Percentiles rank a stretch among this genome's conserved stretches.
phyloP scores from a whole-genome alignment of 2,113 vertebrate genomes.

The Clarias macrocephalus region DNA sequence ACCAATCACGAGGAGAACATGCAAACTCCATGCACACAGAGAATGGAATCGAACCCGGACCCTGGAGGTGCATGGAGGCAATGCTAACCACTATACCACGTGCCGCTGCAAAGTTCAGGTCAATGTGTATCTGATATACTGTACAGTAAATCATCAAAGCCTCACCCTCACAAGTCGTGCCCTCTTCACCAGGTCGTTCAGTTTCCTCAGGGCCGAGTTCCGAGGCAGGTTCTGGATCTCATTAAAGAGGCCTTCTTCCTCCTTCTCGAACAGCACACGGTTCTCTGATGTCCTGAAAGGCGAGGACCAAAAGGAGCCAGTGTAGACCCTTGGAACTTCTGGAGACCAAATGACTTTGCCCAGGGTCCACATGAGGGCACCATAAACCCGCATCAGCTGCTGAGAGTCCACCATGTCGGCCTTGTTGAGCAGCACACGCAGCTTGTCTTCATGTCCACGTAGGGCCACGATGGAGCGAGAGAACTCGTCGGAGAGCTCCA shows the following conservation, averaged over 20 bases:
- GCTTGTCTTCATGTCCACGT: constrained; percentile 90
- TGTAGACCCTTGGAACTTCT: constrained; percentile 90
- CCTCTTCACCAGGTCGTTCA: constrained; percentile 90
- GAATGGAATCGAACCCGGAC: no score
- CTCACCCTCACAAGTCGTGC: constrained; percentile 86
- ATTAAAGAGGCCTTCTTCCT: constrained; percentile 87
- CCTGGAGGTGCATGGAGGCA: no score
- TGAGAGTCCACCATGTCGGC: constrained; percentile 92
- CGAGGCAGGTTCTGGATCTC: constrained; percentile 92
- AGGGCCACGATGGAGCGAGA: constrained; percentile 86
- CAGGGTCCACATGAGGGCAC: constrained; percentile 92
- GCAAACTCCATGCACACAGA: no score
- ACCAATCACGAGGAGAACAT: no score
- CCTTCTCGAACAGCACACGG: constrained; percentile 85
- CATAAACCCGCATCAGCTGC: constrained; percentile 93
- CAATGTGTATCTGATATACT: background rate
- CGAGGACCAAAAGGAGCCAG: constrained; percentile 92
- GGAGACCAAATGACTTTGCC: constrained; percentile 90
- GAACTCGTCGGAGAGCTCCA: constrained; percentile 94
- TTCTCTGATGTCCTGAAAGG: constrained; percentile 84
- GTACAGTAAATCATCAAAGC: background rate
- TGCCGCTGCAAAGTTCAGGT: background rate
- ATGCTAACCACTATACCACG: no score
- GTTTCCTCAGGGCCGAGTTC: constrained; percentile 85
- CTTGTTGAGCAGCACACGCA: constrained; percentile 93